Evolutionary conservation across 2,113 vertebrate genomes (phyloP).

Genomic region (Gobius niger): DNA sequence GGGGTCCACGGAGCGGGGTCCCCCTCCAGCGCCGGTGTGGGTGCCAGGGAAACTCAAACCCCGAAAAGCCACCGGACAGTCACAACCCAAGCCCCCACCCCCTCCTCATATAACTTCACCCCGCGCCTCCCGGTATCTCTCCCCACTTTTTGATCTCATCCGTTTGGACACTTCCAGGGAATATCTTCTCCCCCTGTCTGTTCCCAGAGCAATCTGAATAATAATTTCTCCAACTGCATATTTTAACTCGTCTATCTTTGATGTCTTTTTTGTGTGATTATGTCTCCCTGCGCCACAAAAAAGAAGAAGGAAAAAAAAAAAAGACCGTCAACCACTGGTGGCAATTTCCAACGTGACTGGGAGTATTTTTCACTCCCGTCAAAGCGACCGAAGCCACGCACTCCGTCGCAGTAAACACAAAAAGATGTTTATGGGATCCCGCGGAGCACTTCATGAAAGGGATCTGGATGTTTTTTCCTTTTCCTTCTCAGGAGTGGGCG

Average conservation of each 20-base stretch:
- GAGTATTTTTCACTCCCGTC: conserved; percentile 57
- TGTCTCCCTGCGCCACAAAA: conserved; percentile 59
- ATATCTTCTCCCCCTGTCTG: conserved; percentile 75
- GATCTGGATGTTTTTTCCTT: background rate
- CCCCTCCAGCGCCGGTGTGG: conserved; percentile 50
- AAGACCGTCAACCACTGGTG: conserved; percentile 68
- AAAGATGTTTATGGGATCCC: conserved; percentile 45
- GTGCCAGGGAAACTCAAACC: conserved; percentile 55
- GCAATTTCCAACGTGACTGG: conserved; percentile 57
- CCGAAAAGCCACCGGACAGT: background rate
- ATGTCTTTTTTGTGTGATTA: conserved; percentile 84
- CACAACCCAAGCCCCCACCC: conserved; percentile 22
- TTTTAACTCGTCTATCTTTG: conserved; percentile 83
- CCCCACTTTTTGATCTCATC: conserved; percentile 71
- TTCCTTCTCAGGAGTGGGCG: conserved; percentile 23
- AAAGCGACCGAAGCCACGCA: conserved; percentile 70
- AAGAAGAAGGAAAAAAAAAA: conserved; percentile 28
- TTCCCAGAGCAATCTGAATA: conserved; percentile 78
- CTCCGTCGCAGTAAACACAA: conserved; percentile 65
- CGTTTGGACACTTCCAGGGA: conserved; percentile 76
- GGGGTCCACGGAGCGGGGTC: conserved; percentile 47
- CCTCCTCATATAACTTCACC: conserved; percentile 12
- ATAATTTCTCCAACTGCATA: conserved; percentile 77
- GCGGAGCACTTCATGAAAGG: conserved; percentile 20
- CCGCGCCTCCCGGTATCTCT: conserved; percentile 48